Evolutionary conservation across 2,888 invertebrate genomes (phyloP).

Genomic region (Lochmaea capreae): DNA sequence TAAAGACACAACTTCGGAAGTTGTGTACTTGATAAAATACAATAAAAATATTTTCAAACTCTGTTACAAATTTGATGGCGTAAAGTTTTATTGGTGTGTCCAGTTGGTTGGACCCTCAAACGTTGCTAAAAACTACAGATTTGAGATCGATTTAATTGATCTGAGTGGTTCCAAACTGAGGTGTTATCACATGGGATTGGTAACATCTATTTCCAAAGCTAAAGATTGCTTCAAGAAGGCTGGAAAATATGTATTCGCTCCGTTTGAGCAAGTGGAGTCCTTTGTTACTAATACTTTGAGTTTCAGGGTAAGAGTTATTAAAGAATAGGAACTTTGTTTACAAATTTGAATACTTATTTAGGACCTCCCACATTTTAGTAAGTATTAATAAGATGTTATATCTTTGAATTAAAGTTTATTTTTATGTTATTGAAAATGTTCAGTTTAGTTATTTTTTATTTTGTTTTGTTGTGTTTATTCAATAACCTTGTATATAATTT

Average conservation of each 20-base stretch:
- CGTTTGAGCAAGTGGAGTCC: constrained; percentile 43
- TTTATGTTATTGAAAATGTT: too few species aligned
- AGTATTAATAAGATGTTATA: too few species aligned
- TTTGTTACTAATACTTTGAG: constrained; percentile 41
- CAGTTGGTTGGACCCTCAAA: constrained; percentile 54
- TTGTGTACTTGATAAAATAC: constrained; percentile 49
- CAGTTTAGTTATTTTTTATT: constrained; percentile 3
- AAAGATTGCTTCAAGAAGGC: constrained; percentile 38
- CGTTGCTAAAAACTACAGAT: constrained; percentile 51
- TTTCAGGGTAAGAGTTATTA: constrained; percentile 44
- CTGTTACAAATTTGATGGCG: constrained; percentile 48
- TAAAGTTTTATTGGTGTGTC: constrained; percentile 54
- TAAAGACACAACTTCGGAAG: constrained; percentile 32
- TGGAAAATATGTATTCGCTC: constrained; percentile 36
- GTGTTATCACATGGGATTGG: constrained; percentile 47
- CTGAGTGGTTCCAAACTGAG: constrained; percentile 48
- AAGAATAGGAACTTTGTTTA: constrained; percentile 34
- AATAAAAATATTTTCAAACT: constrained; percentile 54
- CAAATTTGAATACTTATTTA: neutral
- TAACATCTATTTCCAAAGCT: constrained; percentile 38
- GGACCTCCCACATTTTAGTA: too few species aligned
- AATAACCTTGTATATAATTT: too few species aligned
- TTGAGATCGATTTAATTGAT: constrained; percentile 59
- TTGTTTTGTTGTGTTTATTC: neutral
- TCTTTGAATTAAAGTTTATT: too few species aligned